Evolutionary conservation across 1,140 invertebrate species (phyloP), one percentile per base, ranked within the genome.

Genomic region (Colletes gigas): DNA sequence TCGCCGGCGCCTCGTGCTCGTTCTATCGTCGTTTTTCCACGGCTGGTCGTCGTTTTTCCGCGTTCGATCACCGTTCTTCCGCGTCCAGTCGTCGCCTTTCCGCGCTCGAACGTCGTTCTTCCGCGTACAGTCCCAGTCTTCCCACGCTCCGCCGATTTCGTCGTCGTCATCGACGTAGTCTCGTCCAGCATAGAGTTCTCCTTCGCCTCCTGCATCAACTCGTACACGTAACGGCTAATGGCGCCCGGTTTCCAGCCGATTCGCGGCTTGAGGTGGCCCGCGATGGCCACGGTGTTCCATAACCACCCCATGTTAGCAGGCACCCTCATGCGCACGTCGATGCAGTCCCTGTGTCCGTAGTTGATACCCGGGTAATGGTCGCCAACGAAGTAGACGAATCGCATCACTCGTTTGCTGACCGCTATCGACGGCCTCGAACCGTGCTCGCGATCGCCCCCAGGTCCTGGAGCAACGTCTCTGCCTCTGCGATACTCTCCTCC

Each of bases 231-330:
- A 7, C 72, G 67, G 7, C 85, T 88, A 14, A 93, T 91, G 2
- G 92, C 91, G 41, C 93, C 93, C 3, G 93, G 93, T 50, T 82
- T 90, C 93, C 93, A 93, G 1, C 92, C 92, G 3, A 77, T 65
- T 0, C 92, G 88, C 4, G 86, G 87, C 63, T 91, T 93, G 12
- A 90, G 9, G 44, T 84, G 88, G 1, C 84, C 88, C 0, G 83
- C n/a, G 0, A 81, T 84, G 0, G 79, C 19, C 14, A 67, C 77
- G 6, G 83, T 89, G 72, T 92, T 92, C 92, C 92, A 93, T 6
- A 92, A 44, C 92, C 92, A 93, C 5, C 92, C 92, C 92, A 93
- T 93, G 21, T 93, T 93, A 0, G 89, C 85, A 4, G 92, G 92
- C 1, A 93, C 89, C 52, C 90, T 80, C 68, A 90, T 81, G n/a